Conservation (phyloP, 2,888 invertebrate genomes). For the Archips crataeganus region DNA sequence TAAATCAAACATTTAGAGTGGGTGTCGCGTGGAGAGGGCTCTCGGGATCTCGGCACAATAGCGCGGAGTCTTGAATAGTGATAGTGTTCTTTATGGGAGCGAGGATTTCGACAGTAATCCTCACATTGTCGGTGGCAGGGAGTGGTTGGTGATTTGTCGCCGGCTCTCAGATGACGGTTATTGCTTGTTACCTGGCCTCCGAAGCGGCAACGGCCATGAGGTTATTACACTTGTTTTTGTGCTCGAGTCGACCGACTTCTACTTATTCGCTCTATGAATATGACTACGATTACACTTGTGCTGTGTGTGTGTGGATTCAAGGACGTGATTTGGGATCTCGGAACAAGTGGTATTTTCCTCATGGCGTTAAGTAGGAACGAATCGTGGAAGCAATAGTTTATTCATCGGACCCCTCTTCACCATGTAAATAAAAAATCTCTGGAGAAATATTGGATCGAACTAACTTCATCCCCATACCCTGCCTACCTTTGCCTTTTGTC, state of each 20-base stretch:
- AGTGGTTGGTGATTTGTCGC: conserved; percentile 44
- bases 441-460: background rate
- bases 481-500: too few relatives aligned
- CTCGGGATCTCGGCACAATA: conserved; percentile 45
- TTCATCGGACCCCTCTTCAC: background rate
- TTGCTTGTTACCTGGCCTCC: conserved; percentile 52
- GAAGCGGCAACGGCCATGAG: conserved; percentile 54
- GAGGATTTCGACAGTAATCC: conserved; percentile 45
- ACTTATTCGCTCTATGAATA: conserved; percentile 40
- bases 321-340: conserved; percentile 22
- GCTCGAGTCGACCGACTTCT: conserved; percentile 36
- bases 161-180: conserved; percentile 46
- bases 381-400: conserved; percentile 1
- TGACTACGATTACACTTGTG: conserved; percentile 38
- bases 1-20: conserved; percentile 47
- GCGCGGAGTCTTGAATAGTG: conserved; percentile 44
- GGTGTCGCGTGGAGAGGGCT: conserved; percentile 40
- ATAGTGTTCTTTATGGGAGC: conserved; percentile 41
- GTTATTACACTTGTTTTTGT: conserved; percentile 56
- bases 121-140: conserved; percentile 42
- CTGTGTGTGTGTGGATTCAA: conserved; percentile 23
- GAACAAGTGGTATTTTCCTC: conserved; percentile 22
- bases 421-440: background rate
- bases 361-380: conserved; percentile 19
- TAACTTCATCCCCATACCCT: background rate